phyloP scores from a whole-genome alignment of 2,797 vertebrate genomes.

The Discoglossus pictus region DNA sequence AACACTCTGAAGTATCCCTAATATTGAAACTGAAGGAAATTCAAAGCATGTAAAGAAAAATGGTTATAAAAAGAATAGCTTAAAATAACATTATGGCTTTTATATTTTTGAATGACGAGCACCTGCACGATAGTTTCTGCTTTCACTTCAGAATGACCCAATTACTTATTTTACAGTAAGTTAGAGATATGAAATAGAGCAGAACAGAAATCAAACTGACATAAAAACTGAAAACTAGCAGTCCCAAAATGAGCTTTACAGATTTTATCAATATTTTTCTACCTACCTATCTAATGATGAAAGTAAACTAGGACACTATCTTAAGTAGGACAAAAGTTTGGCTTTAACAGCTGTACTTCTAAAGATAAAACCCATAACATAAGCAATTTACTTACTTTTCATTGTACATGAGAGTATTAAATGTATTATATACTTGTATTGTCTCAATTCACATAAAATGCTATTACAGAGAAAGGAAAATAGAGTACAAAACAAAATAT shows the following conservation, averaged over 20 bases:
- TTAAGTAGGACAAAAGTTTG: constrained; percentile 11
- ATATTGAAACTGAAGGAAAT: too few relatives aligned
- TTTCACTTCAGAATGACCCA: constrained; percentile 7
- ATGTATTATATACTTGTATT: too few relatives aligned
- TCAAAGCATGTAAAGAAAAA: too few relatives aligned
- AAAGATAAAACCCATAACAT: not conserved
- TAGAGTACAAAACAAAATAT: too few relatives aligned
- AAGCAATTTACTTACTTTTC: constrained; percentile 6
- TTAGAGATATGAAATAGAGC: constrained; percentile 4
- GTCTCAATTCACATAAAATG: too few relatives aligned
- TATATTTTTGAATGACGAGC: too few relatives aligned
- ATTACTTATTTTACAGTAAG: constrained; percentile 9
- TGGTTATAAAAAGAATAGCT: too few relatives aligned
- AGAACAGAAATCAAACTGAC: constrained; percentile 1
- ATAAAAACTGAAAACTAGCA: not conserved
- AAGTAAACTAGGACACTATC: constrained; percentile 25
- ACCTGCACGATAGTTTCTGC: too few relatives aligned
- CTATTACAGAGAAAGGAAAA: too few relatives aligned
- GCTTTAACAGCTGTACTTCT: constrained; percentile 10
- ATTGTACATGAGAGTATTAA: too few relatives aligned
- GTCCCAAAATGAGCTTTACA: not conserved
- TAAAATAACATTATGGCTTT: too few relatives aligned
- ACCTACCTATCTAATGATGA: not conserved
- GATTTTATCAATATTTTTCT: constrained; percentile 3
- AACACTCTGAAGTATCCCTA: too few relatives aligned